phyloP scores from a whole-genome alignment of 1,140 invertebrate species.

The Lerema accius region DNA sequence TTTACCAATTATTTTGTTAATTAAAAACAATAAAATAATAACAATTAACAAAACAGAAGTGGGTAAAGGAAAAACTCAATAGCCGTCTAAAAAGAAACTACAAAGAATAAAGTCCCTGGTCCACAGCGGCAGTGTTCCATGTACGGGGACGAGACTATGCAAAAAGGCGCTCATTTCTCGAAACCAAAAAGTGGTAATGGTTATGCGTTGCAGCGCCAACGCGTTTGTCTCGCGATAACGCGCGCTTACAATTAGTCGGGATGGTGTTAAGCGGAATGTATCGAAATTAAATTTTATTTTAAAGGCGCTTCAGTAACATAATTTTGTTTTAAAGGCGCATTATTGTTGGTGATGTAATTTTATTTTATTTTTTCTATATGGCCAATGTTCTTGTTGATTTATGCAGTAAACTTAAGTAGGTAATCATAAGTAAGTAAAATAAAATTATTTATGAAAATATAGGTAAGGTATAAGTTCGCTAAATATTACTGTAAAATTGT shows the following conservation, averaged over 20 bases:
- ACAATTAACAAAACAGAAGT: neutral
- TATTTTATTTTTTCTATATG: neutral
- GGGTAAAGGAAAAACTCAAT: conserved; percentile 19
- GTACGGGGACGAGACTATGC: conserved; percentile 63
- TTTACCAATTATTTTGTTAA: neutral
- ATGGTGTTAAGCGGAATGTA: conserved; percentile 53
- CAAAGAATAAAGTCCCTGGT: conserved; percentile 55
- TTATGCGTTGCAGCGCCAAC: conserved; percentile 76
- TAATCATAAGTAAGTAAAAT: too few relatives aligned
- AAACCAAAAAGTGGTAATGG: conserved; percentile 80
- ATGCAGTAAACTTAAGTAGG: too few relatives aligned
- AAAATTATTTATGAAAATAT: too few relatives aligned
- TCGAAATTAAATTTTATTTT: conserved; percentile 25
- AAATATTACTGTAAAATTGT: too few relatives aligned
- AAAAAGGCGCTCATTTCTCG: conserved; percentile 80
- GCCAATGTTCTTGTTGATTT: neutral
- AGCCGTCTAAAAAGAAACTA: conserved; percentile 44
- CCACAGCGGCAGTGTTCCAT: conserved; percentile 50
- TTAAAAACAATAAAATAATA: neutral
- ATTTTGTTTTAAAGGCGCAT: neutral
- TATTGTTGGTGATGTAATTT: neutral
- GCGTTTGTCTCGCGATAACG: conserved; percentile 81
- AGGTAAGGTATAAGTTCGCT: too few relatives aligned
- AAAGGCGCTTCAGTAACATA: neutral
- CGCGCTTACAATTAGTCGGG: conserved; percentile 79